A percentile compares a stretch with the other conserved stretches of the same genome.
Conservation (phyloP, 2,888 invertebrate genomes). For the Pegoplata infirma region DNA sequence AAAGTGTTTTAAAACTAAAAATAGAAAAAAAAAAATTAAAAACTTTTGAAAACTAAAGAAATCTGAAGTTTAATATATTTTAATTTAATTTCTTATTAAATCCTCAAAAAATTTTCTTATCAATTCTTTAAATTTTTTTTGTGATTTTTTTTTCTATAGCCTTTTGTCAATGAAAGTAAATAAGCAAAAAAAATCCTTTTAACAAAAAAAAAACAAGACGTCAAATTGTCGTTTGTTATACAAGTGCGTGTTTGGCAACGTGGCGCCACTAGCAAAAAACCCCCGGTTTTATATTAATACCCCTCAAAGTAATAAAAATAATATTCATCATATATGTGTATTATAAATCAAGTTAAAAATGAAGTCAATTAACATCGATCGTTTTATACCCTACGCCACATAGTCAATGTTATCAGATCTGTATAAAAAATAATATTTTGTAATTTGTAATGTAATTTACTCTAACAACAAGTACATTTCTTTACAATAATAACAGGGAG, state of each 20-base stretch:
- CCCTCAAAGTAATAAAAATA: not conserved
- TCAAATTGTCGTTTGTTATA: conserved; percentile 30
- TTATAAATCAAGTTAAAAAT: too few relatives aligned
- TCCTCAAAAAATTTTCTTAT: not conserved
- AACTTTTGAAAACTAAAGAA: not conserved
- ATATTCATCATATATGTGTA: not conserved
- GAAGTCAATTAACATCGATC: not conserved
- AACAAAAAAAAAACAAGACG: conserved; percentile 16
- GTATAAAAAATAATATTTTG: too few relatives aligned
- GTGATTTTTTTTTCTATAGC: not conserved
- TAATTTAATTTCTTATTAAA: not conserved
- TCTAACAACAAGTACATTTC: too few relatives aligned
- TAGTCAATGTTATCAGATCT: too few relatives aligned
- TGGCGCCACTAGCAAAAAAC: conserved; percentile 54
- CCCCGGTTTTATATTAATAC: conserved; percentile 35
- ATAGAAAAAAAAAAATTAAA: not conserved
- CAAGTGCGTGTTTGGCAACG: conserved; percentile 57
- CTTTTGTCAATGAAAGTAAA: conserved; percentile 3
- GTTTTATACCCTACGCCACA: not conserved
- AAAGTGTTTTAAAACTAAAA: conserved; percentile 28
- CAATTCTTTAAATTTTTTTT: conserved; percentile 1
- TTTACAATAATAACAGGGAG: too few relatives aligned
- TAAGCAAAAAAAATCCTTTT: not conserved
- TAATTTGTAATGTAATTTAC: too few relatives aligned
- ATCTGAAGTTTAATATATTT: not conserved